Evolutionary conservation across 2,113 vertebrate genomes (phyloP), one percentile per base, ranked within the genome.

Genomic region (Amia ocellicauda): DNA sequence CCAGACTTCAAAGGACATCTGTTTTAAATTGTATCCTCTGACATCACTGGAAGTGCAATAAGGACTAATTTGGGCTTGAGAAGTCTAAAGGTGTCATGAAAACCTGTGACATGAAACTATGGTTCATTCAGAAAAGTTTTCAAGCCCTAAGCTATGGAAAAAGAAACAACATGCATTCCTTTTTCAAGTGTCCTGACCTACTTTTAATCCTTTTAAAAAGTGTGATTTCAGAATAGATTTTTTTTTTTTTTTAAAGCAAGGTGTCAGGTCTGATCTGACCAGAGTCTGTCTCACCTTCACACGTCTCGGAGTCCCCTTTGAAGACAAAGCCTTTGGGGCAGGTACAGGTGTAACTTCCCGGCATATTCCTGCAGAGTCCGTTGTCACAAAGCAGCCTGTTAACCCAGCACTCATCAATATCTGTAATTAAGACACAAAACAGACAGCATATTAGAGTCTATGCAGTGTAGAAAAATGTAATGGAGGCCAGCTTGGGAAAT

Each of bases 291-390:
- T 89, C 73, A 91, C 90, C 89, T 86, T 91, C 88, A 50, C 90
- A 91, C 0, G 81, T 85, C 51, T 89, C 85, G 1, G 81, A 84
- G 58, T 89, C 81, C 0, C 66, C 53, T 58, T 78, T 87, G 73
- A 90, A 88, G n/a, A 85, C 14, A 54, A 79, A 91, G 3, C 89
- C 90, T 59, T 74, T 77, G n/a, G 86, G 88, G 54, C 90, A 91
- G 63, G 78, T 80, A 64, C 90, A 91, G 75, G 75, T 88, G 69
- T 87, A 91, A 68, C 90, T 88, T 40, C 89, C 90, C 4, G 80
- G 87, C 43, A 67, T 78, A 62, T 91, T 91, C 45, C 80, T 60
- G 63, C 89, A 91, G 3, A 89, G 70, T 1, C 89, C 88, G 0
- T 86, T 89, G 63, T 91, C 89, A 51, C 90, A 91, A n/a, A 91